Base-by-base conservation (phyloP, 92 coral and sea anemone genomes). In the Galaxea fascicularis region DNA sequence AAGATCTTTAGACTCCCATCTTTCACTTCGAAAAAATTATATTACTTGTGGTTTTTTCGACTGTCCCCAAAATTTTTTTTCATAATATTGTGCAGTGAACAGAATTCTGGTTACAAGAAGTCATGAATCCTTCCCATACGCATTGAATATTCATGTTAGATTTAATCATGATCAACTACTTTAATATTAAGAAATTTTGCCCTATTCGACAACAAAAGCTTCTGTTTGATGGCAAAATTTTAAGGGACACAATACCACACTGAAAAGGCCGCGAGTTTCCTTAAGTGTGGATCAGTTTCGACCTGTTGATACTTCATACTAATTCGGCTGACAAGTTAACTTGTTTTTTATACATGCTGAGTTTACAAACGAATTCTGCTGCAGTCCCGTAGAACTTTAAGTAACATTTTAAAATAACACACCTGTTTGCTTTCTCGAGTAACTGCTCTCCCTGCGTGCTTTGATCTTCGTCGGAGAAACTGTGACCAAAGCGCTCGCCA, bases 401-500 rank as follows among this genome's bases (percentile, higher is more conserved):
- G 41, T 35, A 35, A 35, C 3, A 65, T 10, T 65, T 65, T 5
- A 35, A 35, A 35, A 35, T 25, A n/a, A 54, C 77, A 8, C 10
- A 82, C 86, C 86, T 82, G 45, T 5, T 41, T 21, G 39, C 18
- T 59, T 24, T 4, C 20, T 45, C 12, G 69, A 70, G 25, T 41
- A 1, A 54, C 67, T 63, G 17, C 58, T n/a, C 24, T 57, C 45
- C 4, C 46, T 58, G 60, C 25, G 18, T n/a, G 27, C 41, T 16
- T 56, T 44, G 78, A 70, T 70, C 57, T 29, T 41, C 15, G 86
- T 39, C 12, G 70, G 15, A 39, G 86, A 82, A 10, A 69, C 53
- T 24, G 67, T 24, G 45, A 69, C 18, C 86, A 70, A 64, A 71
- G 70, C 69, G 60, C 22, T 51, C 22, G 86, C 78, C 41, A 71